A percentile compares a stretch with the other conserved stretches of the same genome.
Conservation (phyloP, 2,888 invertebrate species). For the Chloroclysta siterata region DNA sequence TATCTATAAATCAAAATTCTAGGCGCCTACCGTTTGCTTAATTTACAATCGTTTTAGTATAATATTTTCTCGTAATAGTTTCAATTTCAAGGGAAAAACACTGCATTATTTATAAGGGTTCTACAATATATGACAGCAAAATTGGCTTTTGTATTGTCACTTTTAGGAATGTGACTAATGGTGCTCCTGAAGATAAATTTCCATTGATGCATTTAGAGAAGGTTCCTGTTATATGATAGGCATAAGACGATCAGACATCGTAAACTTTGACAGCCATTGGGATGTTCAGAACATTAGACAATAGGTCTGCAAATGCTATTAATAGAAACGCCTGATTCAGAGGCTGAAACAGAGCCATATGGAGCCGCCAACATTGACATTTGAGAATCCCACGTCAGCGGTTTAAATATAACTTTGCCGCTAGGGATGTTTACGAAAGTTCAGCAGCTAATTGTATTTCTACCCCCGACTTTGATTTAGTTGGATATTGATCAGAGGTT, state of each 20-base stretch:
- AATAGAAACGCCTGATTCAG: slow-evolving; percentile 22
- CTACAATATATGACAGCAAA: background rate
- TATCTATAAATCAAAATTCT: slow-evolving; percentile 24
- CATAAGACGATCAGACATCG: background rate
- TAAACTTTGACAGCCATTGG: slow-evolving; percentile 2
- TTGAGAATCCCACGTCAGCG: slow-evolving; percentile 22
- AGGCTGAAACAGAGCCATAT: slow-evolving; percentile 23
- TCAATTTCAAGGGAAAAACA: background rate
- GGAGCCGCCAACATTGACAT: slow-evolving; percentile 38
- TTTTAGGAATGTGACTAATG: background rate
- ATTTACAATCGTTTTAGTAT: slow-evolving; percentile 9
- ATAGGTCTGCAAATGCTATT: slow-evolving; percentile 10
- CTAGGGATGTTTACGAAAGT: slow-evolving; percentile 24
- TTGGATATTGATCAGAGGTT: slow-evolving; percentile 9
- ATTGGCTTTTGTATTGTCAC: slow-evolving; percentile 1
- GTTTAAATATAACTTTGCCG: slow-evolving; percentile 15
- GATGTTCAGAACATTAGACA: background rate
- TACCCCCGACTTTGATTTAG: slow-evolving; percentile 11
- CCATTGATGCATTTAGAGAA: background rate
- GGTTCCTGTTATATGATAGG: background rate
- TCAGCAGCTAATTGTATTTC: slow-evolving; percentile 24
- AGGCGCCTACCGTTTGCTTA: slow-evolving; percentile 14
- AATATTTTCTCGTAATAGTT: background rate
- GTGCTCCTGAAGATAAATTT: background rate
- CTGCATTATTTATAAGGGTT: slow-evolving; percentile 3